Base-by-base conservation (phyloP, 2,797 vertebrate genomes). In the Sebastes nivosus region DNA sequence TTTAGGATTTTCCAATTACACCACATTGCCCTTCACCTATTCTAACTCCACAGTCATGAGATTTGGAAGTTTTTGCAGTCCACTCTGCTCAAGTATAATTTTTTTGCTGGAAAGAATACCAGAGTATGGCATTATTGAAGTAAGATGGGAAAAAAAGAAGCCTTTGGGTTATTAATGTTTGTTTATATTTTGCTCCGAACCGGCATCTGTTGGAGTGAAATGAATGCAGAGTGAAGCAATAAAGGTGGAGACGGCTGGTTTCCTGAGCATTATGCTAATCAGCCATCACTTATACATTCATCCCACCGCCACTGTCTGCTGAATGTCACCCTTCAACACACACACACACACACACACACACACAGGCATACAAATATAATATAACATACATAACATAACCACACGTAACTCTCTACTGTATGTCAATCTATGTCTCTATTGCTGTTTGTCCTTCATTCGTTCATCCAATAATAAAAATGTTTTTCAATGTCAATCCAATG, bases 151-250 rank as follows among this genome's bases (percentile, higher is more conserved):
- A n/a, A 9, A 18, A 78, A 80, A 75, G 80, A 88, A 81, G 65
- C 80, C 87, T 88, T 81, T 88, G 82, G 84, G 82, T 90, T 92
- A 92, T 92, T 90, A 93, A 89, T 90, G 83, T 92, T 91, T 92
- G 92, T 92, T 92, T 93, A 88, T 92, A 90, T 91, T 89, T 89
- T 75, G 73, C 77, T 81, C 77, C 61, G 30, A 82, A 90, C 79
- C 46, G 89, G 84, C 78, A 75, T 87, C 80, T 89, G 88, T 78
- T 61, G 67, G 73, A 77, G 70, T 79, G 86, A 89, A 92, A 92
- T 90, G 82, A 91, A 92, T 89, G 88, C 89, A 85, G 89, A 90
- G 90, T 75, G 86, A 92, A 92, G 90, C 91, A 93, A 94, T 94
- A 93, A 94, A 91, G 86, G 75, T 86, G 85, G 79, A 88, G 86